Conservation (phyloP, 2,797 vertebrate species). For the Poeciliopsis infans region DNA sequence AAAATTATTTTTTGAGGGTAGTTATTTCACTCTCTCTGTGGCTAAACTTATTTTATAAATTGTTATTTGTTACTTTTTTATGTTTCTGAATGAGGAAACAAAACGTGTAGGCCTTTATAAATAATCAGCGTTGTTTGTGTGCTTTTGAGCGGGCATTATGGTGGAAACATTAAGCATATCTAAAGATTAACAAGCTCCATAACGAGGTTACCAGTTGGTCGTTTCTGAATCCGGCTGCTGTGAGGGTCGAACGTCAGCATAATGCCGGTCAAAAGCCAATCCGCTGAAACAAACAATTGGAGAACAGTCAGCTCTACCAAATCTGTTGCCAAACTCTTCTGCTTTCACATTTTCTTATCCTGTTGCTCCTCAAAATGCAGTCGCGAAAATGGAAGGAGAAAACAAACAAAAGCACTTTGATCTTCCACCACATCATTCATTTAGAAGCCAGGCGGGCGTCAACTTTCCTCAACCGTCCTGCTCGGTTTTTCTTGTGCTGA, state of each 20-base stretch:
- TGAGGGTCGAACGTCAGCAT: slow-evolving; percentile 27
- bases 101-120: slow-evolving; percentile 66
- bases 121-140: slow-evolving; percentile 50
- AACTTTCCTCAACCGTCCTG: slow-evolving; percentile 20
- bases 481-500: slow-evolving; percentile 17
- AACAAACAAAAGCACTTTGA: slow-evolving; percentile 37
- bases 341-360: slow-evolving; percentile 50
- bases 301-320: slow-evolving; percentile 85
- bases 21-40: slow-evolving; percentile 74
- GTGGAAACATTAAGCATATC: slow-evolving; percentile 77
- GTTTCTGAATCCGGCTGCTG: slow-evolving; percentile 17
- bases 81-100: slow-evolving; percentile 66
- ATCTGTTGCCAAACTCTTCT: slow-evolving; percentile 84
- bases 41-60: slow-evolving; percentile 81
- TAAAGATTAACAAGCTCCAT: slow-evolving; percentile 78
- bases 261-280: slow-evolving; percentile 42
- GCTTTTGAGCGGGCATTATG: slow-evolving; percentile 68
- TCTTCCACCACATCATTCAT: slow-evolving; percentile 19
- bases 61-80: slow-evolving; percentile 80
- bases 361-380: slow-evolving; percentile 19
- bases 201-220: slow-evolving; percentile 27
- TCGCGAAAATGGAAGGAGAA: slow-evolving; percentile 30
- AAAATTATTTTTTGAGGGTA: slow-evolving; percentile 22
- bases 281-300: slow-evolving; percentile 36
- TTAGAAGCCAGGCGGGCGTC: slow-evolving; percentile 15